Evolutionary conservation across 64 coral and sea anemone species (phyloP), one percentile per base, ranked within the genome.

Genomic region (Anthopleura sola): DNA sequence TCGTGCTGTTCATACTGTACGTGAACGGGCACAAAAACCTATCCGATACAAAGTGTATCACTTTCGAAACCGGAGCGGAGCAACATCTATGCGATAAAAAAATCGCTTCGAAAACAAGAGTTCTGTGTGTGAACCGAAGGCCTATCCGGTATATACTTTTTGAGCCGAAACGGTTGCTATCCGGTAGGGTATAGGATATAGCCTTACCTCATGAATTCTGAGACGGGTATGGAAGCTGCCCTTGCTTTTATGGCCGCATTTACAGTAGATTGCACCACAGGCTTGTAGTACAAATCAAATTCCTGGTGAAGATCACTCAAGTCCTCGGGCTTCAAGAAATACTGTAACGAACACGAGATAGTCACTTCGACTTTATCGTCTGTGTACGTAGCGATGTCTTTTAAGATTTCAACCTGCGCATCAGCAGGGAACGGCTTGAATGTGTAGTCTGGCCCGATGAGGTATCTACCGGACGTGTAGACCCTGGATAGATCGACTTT

Each of bases 361-460:
- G 82, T 78, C 7, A 93, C 86, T 64, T 93, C 95, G 9, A 98
- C 23, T 44, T 98, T 98, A 51, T 98, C 95, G 10, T 75, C 78
- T 11, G 95, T 91, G 49, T 56, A 93, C 3, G 85, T 83, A 26
- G 85, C 77, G 36, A 98, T 83, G 28, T 91, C 55, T 40, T 82
- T 68, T 34, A 93, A 50, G 18, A 85, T 38, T 20, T 85, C 88
- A 54, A 93, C 90, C 48, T 98, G 95, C 1, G 91, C 95, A 62
- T 98, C 83, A 15, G 95, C 81, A 29, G 54, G 85, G 50, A 93
- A 98, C 3, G 64, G 18, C 69, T 98, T 98, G 80, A 98, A 98
- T 2, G 91, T 91, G 88, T 88, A 98, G 44, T 98, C 95, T 3
- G 95, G 95, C 3, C 95, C 95, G 36, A 98, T 75, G 53, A 93